Base-by-base conservation (phyloP, 2,888 invertebrate genomes). In the Tupiocoris notatus region DNA sequence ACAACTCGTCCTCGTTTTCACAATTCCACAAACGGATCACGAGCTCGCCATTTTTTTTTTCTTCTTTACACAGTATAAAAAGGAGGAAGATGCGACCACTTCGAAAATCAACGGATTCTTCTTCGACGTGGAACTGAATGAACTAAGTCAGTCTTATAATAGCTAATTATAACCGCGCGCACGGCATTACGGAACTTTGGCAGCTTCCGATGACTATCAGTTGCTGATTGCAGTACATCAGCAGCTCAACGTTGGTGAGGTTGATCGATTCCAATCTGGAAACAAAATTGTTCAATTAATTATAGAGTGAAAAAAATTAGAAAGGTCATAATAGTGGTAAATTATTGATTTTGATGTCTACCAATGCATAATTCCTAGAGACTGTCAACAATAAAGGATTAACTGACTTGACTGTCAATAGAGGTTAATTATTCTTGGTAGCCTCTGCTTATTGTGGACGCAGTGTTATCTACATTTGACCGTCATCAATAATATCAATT, bases 91-190 rank as follows among this genome's bases (percentile, higher is more conserved):
- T 39, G 39, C 39, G 12, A 39, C 39, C 39, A 39, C 6, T 39
- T 39, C 39, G 39, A 12, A 39, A 39, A 39, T 3, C 39, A 39
- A 39, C 39, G 39, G 39, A 39, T 39, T 39, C 39, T 39, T 39
- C 39, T 39, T 39, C 39, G 39, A 39, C 39, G 39, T 39, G 6
- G 39, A 39, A 39, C 39, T 56, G 67, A 67, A 57, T 67, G 67
- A 67, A 67, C 67, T 67, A 67, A 67, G 67, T 67, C 67, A 67
- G 67, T 67, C 67, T 67, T 67, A 57, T 67, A 67, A 67, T 66
- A 66, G 63, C 65, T 39, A 17, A 25, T 24, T 65, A 22, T 1
- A 54, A 6, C 18, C n/a, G 9, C 57, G 57, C 16, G 67, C 67
- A 67, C 6, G 39, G 12, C 39, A 39, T 7, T 39, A 39, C 39